A percentile compares a stretch with the other conserved stretches of the same genome.
These are phyloP conservation scores for Barbus barbus DNA, from an alignment of 2,113 vertebrate genomes.

Conservation along the genomic window DNA sequence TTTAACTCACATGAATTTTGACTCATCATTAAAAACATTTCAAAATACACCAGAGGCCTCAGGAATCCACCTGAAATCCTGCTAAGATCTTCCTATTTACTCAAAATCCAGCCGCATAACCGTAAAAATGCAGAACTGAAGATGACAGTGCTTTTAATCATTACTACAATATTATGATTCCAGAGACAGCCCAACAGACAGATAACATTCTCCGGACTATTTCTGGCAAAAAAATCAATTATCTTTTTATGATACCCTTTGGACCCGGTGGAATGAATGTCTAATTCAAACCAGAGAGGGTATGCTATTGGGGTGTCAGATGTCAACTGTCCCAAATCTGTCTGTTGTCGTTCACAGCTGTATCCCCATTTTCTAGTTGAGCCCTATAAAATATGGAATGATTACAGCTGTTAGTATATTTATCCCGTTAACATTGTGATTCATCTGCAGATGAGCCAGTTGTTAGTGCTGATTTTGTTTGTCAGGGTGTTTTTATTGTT, in stretches of 20 bases:
- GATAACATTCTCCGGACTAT: slow-evolving; percentile 55
- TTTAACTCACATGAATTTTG: slow-evolving; percentile 1
- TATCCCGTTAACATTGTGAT: not conserved
- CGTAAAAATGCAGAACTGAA: slow-evolving; percentile 31
- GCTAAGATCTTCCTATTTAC: not conserved
- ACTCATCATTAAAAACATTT: not conserved
- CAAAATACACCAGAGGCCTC: not conserved
- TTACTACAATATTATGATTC: slow-evolving; percentile 38
- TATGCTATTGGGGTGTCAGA: slow-evolving; percentile 37
- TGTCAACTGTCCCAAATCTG: slow-evolving; percentile 38
- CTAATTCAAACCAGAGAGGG: slow-evolving; percentile 57
- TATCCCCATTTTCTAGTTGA: not conserved
- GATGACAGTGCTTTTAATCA: slow-evolving; percentile 46
- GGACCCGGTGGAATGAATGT: slow-evolving; percentile 51
- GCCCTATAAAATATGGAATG: not conserved
- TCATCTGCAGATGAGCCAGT: not conserved
- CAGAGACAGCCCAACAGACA: slow-evolving; percentile 42
- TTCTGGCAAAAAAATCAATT: slow-evolving; percentile 52
- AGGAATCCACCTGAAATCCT: not conserved
- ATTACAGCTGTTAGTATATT: slow-evolving; percentile 27
- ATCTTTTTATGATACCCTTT: slow-evolving; percentile 54
- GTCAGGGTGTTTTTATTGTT: slow-evolving; percentile 39
- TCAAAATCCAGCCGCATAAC: not conserved
- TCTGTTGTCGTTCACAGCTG: slow-evolving; percentile 40
- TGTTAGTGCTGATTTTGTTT: slow-evolving; percentile 29